phyloP scores from a whole-genome alignment of 2,113 vertebrate species.

The Opisthocomus hoazin region DNA sequence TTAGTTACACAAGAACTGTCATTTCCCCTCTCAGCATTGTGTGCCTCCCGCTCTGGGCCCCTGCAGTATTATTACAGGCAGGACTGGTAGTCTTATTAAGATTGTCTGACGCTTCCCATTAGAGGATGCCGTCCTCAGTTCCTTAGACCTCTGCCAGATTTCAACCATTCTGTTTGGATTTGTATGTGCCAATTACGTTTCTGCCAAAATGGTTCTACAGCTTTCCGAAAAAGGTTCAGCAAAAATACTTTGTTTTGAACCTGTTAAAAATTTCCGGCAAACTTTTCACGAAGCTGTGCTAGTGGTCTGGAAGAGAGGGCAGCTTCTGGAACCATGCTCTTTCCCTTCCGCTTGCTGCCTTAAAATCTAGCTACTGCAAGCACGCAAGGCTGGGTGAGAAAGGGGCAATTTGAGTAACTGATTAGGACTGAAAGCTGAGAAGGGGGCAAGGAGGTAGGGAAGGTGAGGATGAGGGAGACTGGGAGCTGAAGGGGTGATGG shows the following conservation, averaged over 20 bases:
- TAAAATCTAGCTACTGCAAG: neutral
- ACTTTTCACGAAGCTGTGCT: neutral
- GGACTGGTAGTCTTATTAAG: constrained; percentile 1
- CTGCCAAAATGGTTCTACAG: constrained; percentile 28
- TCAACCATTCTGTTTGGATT: constrained; percentile 46
- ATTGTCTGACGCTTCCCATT: constrained; percentile 34
- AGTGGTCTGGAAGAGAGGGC: neutral
- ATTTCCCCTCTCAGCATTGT: constrained; percentile 15
- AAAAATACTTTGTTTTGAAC: constrained; percentile 42
- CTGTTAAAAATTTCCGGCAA: neutral
- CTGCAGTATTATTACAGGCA: constrained; percentile 26
- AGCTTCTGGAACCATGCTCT: neutral
- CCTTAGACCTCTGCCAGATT: constrained; percentile 5
- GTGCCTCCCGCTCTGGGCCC: neutral
- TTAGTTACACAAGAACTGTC: neutral
- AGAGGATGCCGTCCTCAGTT: constrained; percentile 4
- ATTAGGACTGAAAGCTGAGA: neutral
- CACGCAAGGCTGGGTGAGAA: neutral
- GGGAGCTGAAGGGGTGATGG: neutral
- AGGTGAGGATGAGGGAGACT: neutral
- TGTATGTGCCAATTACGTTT: neutral
- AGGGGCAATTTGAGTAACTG: neutral
- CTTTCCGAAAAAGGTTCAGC: neutral
- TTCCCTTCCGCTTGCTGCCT: neutral
- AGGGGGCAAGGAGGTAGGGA: neutral